Evolutionary conservation across 2,888 invertebrate species (phyloP).

Genomic region (Pyrrhosoma nymphula): DNA sequence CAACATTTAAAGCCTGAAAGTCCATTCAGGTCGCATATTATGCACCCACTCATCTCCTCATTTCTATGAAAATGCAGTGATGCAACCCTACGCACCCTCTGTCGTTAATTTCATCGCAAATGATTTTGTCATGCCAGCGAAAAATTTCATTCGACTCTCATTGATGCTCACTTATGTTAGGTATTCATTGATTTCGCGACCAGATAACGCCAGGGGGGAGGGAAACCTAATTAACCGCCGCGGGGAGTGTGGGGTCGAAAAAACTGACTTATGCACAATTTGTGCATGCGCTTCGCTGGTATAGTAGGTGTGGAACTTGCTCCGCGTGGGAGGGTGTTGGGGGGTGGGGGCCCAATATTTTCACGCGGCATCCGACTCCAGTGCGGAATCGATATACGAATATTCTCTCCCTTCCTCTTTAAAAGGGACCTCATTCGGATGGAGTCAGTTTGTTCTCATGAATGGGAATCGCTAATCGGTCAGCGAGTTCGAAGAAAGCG

Average conservation of each 20-base stretch:
- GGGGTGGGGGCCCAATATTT: neutral
- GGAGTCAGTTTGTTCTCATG: neutral
- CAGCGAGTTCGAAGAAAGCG: neutral
- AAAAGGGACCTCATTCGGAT: neutral
- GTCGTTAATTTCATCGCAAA: neutral
- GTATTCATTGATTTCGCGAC: neutral
- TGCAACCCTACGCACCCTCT: too few species aligned
- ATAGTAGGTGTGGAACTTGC: neutral
- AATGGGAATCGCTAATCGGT: neutral
- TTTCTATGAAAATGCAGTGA: too few species aligned
- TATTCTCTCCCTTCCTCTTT: slow-evolving; percentile 15
- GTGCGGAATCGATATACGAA: neutral
- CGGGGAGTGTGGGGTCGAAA: neutral
- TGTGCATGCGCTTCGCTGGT: neutral
- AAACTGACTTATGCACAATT: neutral
- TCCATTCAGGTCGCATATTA: too few species aligned
- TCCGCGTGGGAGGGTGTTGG: neutral
- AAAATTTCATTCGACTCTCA: neutral
- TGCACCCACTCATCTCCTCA: too few species aligned
- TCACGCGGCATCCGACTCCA: neutral
- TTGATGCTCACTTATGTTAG: neutral
- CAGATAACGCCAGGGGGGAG: neutral
- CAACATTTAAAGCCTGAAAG: too few species aligned
- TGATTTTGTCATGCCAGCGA: neutral
- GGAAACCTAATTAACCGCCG: neutral